Conservation (phyloP, 2,888 invertebrate genomes). For the Nebria brevicollis region DNA sequence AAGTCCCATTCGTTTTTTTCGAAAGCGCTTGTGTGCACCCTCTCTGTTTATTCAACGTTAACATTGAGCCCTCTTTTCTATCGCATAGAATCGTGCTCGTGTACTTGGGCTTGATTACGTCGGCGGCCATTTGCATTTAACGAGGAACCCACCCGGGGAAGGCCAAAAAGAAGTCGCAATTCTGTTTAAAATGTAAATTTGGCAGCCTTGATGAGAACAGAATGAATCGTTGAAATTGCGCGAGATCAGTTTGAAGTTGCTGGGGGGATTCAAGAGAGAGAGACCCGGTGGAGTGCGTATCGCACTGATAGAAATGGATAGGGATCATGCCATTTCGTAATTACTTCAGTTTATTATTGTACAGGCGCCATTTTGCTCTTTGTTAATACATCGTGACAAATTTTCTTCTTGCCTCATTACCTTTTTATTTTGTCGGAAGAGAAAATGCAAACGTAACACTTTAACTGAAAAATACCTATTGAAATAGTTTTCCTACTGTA, state of each 20-base stretch:
- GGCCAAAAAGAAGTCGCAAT: slow-evolving; percentile 56
- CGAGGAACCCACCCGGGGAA: slow-evolving; percentile 53
- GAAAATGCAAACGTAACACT: too few relatives aligned
- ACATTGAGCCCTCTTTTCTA: neutral
- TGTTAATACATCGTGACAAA: too few relatives aligned
- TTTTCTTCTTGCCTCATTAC: too few relatives aligned
- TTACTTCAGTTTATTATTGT: neutral
- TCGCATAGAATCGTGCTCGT: slow-evolving; percentile 35
- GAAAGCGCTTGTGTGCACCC: slow-evolving; percentile 34
- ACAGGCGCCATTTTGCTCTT: neutral
- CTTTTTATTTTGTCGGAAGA: too few relatives aligned
- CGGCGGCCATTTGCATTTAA: slow-evolving; percentile 60
- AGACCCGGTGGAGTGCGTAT: neutral
- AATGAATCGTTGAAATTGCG: slow-evolving; percentile 7
- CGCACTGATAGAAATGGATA: neutral
- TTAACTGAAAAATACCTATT: too few relatives aligned
- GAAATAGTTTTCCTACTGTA: too few relatives aligned
- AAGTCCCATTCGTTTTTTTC: slow-evolving; percentile 51
- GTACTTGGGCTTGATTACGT: slow-evolving; percentile 54
- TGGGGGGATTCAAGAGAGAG: neutral
- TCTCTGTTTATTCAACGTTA: slow-evolving; percentile 48
- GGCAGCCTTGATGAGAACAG: slow-evolving; percentile 55
- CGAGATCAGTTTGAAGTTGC: slow-evolving; percentile 7
- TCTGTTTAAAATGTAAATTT: slow-evolving; percentile 59
- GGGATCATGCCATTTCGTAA: neutral